A percentile compares a stretch with the other conserved stretches of the same genome.
These are phyloP conservation scores for Gyrodactylus salaris DNA, from an alignment of 1,140 invertebrate species.

Conservation along the genomic window DNA sequence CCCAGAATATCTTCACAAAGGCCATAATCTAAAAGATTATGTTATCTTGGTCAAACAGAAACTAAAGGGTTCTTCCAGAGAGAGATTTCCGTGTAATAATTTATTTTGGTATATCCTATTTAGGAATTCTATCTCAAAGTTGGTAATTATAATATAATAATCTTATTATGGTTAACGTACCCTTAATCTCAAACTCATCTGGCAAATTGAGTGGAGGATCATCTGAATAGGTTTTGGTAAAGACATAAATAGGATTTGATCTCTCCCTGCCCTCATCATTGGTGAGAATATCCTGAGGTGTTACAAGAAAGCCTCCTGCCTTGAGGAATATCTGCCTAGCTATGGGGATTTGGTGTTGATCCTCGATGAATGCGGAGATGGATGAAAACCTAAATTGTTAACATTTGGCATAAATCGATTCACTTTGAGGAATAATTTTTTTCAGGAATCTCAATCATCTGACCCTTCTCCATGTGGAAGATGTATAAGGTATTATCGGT, in stretches of 20 bases:
- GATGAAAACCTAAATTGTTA: background rate
- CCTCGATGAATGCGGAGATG: background rate
- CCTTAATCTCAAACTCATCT: background rate
- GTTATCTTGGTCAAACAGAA: no score
- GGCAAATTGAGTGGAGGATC: background rate
- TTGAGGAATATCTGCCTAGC: background rate
- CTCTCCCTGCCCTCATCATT: background rate
- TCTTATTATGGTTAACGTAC: no score
- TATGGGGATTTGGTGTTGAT: background rate
- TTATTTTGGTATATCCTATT: no score
- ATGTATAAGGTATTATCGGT: background rate
- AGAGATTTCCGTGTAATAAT: no score
- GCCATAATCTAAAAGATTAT: no score
- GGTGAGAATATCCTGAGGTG: background rate
- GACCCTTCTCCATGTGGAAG: background rate
- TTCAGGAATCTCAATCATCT: background rate
- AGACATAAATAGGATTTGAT: background rate
- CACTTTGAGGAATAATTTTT: background rate
- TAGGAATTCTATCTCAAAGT: no score
- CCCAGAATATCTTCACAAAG: background rate
- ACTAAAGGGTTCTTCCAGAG: no score
- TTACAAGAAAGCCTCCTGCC: background rate
- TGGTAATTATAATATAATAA: no score
- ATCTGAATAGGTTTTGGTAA: background rate
- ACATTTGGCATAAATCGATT: background rate